Evolutionary conservation across 2,797 vertebrate species (phyloP).

Genomic region (Lepidocolaptes lacrymiger): DNA sequence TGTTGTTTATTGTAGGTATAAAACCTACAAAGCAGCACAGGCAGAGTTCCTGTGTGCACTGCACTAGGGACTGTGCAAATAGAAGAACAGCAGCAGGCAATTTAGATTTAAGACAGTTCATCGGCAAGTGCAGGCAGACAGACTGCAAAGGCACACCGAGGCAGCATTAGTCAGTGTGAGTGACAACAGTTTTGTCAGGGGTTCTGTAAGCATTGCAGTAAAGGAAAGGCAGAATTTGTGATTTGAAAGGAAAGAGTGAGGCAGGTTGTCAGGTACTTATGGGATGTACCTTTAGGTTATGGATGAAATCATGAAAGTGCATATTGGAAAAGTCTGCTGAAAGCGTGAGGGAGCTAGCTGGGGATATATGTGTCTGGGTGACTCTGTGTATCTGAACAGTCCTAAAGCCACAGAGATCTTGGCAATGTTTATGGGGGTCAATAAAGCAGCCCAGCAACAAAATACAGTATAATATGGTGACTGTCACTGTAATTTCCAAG

Average conservation of each 20-base stretch:
- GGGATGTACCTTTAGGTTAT: not conserved
- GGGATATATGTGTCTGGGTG: not conserved
- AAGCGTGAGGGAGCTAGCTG: not conserved
- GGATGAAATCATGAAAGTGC: not conserved
- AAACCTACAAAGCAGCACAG: not conserved
- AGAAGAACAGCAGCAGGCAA: not conserved
- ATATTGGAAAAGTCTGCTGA: not conserved
- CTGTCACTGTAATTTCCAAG: not conserved
- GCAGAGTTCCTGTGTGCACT: not conserved
- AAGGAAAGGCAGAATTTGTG: constrained; percentile 15
- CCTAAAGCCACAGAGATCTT: not conserved
- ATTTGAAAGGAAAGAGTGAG: not conserved
- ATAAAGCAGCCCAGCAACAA: not conserved
- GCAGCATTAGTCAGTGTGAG: not conserved
- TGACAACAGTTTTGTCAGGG: constrained; percentile 27
- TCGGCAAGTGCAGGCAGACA: not conserved
- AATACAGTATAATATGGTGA: not conserved
- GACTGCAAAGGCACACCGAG: not conserved
- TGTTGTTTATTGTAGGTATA: not conserved
- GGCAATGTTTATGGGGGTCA: not conserved
- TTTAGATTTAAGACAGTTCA: constrained; percentile 22
- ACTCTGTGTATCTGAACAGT: not conserved
- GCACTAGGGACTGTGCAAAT: not conserved
- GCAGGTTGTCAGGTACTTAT: not conserved
- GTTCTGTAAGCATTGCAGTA: not conserved